Evolutionary conservation across 1,140 invertebrate genomes (phyloP), one percentile per base, ranked within the genome.

Genomic region (Trichonephila inaurata): DNA sequence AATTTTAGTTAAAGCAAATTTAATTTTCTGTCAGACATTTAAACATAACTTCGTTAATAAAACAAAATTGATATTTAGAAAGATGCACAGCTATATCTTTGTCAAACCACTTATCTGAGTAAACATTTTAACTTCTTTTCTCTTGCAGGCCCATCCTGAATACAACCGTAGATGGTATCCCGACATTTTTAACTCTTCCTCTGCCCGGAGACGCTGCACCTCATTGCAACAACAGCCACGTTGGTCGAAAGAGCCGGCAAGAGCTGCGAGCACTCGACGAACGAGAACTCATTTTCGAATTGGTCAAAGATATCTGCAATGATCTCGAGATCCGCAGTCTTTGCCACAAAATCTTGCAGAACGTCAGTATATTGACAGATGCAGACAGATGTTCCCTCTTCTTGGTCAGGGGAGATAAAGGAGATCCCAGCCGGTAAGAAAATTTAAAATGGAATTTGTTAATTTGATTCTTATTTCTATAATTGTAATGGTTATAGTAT

Each of bases 291-390:
- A 98, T 99, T 95, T 99, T 99, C 96, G 98, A 99, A 96, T 96
- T 99, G 96, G 98, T 99, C 95, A 99, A 99, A 96, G 98, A 99
- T 95, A 99, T 99, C 95, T 99, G 98, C 96, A 99, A 99, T 96
- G 98, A 99, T 95, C 96, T 99, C 95, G 99, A 99, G 95, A 97
- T 99, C 28, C 97, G 98, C 92, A 98, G 98, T 21, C 96, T 99
- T 94, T 99, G 98, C 95, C 98, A 99, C 96, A 99, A 99, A 96
- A 99, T 99, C 95, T 96, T 99, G 40, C 98, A 99, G 96, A 99
- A 99, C 95, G 98, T 99, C 28, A 98, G 98, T 95, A 98, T 98
- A 88, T 96, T 99, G 10, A 96, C 99, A 87, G 98, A 98, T 95
- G 98, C 99, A 0, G 99, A 99, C 96, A 96, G 98, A 40, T 98